Percentiles rank a stretch among this genome's conserved stretches.
These are phyloP conservation scores for Anoplolepis gracilipes DNA, from an alignment of 1,140 invertebrate genomes.

Conservation along the genomic window DNA sequence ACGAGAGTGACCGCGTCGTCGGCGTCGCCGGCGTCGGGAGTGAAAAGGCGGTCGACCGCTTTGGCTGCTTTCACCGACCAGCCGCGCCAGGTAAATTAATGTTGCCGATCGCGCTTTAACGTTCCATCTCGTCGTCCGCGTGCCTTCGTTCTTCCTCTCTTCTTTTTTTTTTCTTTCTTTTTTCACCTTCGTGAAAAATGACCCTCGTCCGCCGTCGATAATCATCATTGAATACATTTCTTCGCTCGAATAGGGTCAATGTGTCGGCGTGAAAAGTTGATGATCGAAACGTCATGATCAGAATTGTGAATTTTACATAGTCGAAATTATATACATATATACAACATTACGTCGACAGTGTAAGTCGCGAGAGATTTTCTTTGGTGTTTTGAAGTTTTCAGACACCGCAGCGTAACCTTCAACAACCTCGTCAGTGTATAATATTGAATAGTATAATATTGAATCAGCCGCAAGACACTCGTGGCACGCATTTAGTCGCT, in stretches of 20 bases:
- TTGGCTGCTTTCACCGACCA: constrained; percentile 78
- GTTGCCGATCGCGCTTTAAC: constrained; percentile 65
- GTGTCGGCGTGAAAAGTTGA: background rate
- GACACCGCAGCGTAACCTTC: background rate
- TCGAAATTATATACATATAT: background rate
- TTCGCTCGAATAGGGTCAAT: background rate
- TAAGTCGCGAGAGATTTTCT: background rate
- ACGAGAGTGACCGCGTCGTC: constrained; percentile 43
- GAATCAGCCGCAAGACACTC: background rate
- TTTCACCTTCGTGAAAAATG: constrained; percentile 25
- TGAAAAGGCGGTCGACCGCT: constrained; percentile 80
- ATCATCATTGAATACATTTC: background rate
- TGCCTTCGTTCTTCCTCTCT: background rate
- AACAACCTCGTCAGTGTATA: background rate
- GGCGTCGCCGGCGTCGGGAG: constrained; percentile 65
- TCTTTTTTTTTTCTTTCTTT: no score
- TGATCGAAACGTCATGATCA: background rate
- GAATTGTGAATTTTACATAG: background rate
- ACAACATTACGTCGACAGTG: background rate
- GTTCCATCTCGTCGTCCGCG: constrained; percentile 53
- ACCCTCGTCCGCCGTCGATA: background rate
- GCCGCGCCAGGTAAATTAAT: constrained; percentile 66
- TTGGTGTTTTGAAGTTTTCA: constrained; percentile 12
- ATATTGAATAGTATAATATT: constrained; percentile 27
- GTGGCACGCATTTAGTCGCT: background rate